Base-by-base conservation (phyloP, 2,113 vertebrate genomes). In the Cyrtonyx montezumae region DNA sequence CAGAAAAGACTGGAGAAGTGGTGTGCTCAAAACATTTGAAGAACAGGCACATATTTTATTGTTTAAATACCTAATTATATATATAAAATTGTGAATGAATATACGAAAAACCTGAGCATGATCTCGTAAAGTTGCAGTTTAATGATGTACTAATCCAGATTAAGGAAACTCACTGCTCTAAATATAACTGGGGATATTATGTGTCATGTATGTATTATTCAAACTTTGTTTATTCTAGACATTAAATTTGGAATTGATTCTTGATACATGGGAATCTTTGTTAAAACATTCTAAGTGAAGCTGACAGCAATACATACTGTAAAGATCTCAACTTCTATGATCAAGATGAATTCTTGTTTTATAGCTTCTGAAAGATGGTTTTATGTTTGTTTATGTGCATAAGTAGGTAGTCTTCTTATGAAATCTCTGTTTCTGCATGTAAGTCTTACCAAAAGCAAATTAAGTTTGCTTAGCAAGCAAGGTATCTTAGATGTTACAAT, bases 121-220 rank as follows among this genome's bases (percentile, higher is more conserved):
- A 78, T 71, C 51, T 90, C 83, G n/a, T 79, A 20, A 80, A 84
- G 20, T 59, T 80, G 70, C 58, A 77, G 18, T 59, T 49, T 87
- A 7, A 1, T 59, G 77, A 75, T 74, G 53, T 79, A 84, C 53
- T 70, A 91, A 90, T 77, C 51, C 68, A 87, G 73, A 90, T 88
- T 90, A 93, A 91, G 36, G 51, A 88, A 88, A 87, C 55, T 70
- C 17, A 1, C 30, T 51, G 9, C 3, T 78, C 13, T 86, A 90
- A 82, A 86, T 86, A 80, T 70, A 88, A 37, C 42, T 28, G 7
- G 11, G 26, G 12, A 63, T 90, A 4, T 43, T 20, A 30, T 74
- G 40, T 51, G 1, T 45, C 23, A 23, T 21, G 3, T 58, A 58
- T 58, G 11, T 6, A 18, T 61, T 45, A 81, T 90, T 63, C n/a